A percentile compares a stretch with the other conserved stretches of the same genome.
These are phyloP conservation scores for Ispidina lecontei DNA, from an alignment of 2,797 vertebrate genomes.

Conservation along the genomic window DNA sequence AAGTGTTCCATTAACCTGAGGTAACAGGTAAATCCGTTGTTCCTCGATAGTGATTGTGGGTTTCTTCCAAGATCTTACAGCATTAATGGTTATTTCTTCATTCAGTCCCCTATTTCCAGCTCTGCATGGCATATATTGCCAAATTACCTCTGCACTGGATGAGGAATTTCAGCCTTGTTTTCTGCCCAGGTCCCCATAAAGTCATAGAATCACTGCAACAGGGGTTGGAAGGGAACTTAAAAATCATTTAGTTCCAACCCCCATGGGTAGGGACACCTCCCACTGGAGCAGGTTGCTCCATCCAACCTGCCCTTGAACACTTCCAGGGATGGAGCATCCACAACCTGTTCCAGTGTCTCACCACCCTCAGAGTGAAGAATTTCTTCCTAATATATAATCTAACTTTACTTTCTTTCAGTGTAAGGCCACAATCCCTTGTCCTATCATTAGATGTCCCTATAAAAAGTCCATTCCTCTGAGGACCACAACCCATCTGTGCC, in stretches of 20 bases:
- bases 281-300: neutral
- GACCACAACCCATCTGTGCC: rapidly evolving
- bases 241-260: neutral
- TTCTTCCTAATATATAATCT: neutral
- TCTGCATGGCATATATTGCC: neutral
- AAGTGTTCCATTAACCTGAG: slow-evolving; percentile 13
- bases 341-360: neutral
- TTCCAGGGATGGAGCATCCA: neutral
- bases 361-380: neutral
- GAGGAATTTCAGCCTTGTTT: neutral
- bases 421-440: too few relatives aligned
- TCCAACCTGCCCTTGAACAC: neutral
- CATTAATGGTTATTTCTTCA: slow-evolving; percentile 3
- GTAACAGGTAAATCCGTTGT: neutral
- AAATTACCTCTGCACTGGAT: neutral
- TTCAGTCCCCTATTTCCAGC: neutral
- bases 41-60: neutral
- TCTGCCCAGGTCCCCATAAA: neutral
- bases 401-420: neutral
- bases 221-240: neutral
- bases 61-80: neutral
- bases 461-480: neutral
- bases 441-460: neutral
- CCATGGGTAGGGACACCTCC: neutral
- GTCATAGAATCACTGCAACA: too few relatives aligned